Percentiles rank a stretch among this genome's conserved stretches.
phyloP scores from a whole-genome alignment of 2,888 invertebrate species.

The Temnothorax rugatulus region DNA sequence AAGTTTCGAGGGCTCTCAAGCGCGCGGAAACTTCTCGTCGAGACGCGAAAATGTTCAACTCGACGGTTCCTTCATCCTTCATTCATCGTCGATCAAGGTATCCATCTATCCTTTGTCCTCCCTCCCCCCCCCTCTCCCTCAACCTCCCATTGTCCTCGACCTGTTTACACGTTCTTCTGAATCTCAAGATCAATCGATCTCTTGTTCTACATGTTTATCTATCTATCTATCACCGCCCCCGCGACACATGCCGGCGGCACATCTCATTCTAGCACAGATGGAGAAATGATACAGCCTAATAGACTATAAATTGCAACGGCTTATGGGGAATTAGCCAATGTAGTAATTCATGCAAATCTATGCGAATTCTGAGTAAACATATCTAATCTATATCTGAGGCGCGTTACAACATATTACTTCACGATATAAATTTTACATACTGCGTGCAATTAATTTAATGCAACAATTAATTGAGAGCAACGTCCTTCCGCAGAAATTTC shows the following conservation, averaged over 20 bases:
- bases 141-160: neutral
- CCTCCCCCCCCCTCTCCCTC: neutral
- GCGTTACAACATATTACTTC: neutral
- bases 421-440: conserved; percentile 12
- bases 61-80: conserved; percentile 32
- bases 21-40: conserved; percentile 64
- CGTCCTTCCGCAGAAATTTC: neutral
- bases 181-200: conserved; percentile 44
- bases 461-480: conserved; percentile 3
- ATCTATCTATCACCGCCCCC: conserved; percentile 43
- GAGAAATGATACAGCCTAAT: neutral
- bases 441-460: neutral
- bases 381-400: conserved; percentile 23
- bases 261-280: conserved; percentile 6
- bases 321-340: conserved; percentile 6
- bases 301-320: conserved; percentile 17
- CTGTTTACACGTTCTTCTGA: conserved; percentile 22
- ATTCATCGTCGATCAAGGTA: conserved; percentile 58
- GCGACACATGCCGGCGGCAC: conserved; percentile 1
- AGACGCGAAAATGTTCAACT: conserved; percentile 65
- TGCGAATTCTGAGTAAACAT: conserved; percentile 11
- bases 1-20: conserved; percentile 73
- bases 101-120: conserved; percentile 21
- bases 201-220: conserved; percentile 34
- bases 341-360: conserved; percentile 42